Conservation (phyloP, 2,113 vertebrate species). For the Eubucco bourcierii region DNA sequence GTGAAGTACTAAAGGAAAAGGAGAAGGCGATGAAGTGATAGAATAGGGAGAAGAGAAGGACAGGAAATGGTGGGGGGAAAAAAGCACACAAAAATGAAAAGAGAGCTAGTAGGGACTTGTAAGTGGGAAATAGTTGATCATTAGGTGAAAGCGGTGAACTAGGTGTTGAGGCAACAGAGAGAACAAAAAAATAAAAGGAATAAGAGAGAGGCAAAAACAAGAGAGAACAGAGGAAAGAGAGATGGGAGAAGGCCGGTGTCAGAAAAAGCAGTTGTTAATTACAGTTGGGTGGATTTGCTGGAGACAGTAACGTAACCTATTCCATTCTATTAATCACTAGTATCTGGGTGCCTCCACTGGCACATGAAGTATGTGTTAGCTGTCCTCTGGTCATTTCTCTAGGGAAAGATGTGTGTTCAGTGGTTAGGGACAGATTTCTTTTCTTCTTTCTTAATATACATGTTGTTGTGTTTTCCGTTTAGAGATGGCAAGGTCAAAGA, state of each 20-base stretch:
- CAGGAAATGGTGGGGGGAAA: neutral
- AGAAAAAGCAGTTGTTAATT: slow-evolving; percentile 48
- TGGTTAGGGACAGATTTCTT: slow-evolving; percentile 20
- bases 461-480: slow-evolving; percentile 47
- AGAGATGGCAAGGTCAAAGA: slow-evolving; percentile 56
- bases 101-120: neutral
- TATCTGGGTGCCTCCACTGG: neutral
- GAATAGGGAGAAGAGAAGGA: neutral
- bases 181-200: neutral
- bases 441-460: slow-evolving; percentile 57
- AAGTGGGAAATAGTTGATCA: neutral
- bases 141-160: neutral
- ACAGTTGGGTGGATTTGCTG: slow-evolving; percentile 1
- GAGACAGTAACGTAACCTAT: neutral
- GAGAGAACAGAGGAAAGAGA: neutral
- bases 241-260: neutral
- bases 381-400: slow-evolving; percentile 35
- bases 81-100: rapidly evolving
- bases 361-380: slow-evolving; percentile 35
- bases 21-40: neutral
- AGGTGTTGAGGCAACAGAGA: neutral
- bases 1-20: slow-evolving; percentile 6
- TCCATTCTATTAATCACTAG: slow-evolving; percentile 37
- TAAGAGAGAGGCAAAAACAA: neutral
- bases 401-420: slow-evolving; percentile 15